A percentile compares a stretch with the other conserved stretches of the same genome.
phyloP scores from a whole-genome alignment of 2,113 vertebrate genomes.

The Mormyrus lacerda region DNA sequence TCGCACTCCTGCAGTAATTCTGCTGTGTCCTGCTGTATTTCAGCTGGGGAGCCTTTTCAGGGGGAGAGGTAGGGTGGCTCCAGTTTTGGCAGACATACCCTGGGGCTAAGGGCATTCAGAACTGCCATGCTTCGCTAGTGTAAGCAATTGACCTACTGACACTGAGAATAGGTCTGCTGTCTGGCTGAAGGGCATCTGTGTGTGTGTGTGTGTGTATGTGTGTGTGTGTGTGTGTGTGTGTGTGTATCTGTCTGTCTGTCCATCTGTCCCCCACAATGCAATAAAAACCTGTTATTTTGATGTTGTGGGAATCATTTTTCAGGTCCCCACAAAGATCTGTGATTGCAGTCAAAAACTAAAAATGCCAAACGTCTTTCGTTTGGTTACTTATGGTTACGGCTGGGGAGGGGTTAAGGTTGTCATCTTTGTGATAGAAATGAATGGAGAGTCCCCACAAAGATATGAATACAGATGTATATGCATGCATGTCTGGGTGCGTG shows the following conservation, averaged over 20 bases:
- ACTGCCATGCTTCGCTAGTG: slow-evolving; percentile 32
- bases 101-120: slow-evolving; percentile 23
- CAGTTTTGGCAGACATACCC: slow-evolving; percentile 21
- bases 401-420: no score
- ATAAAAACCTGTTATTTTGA: neutral
- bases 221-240: neutral
- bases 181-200: slow-evolving; percentile 28
- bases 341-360: neutral
- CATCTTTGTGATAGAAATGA: neutral
- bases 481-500: neutral
- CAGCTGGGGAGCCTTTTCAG: neutral
- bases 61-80: neutral
- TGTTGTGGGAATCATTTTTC: no score
- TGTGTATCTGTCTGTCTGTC: neutral
- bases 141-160: slow-evolving; percentile 47
- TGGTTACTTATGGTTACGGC: neutral
- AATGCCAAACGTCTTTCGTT: neutral
- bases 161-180: slow-evolving; percentile 38
- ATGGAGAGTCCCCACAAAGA: neutral
- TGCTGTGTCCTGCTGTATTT: neutral
- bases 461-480: neutral
- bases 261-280: neutral
- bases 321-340: no score
- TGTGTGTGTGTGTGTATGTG: neutral
- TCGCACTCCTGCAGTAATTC: neutral